Conservation (phyloP, 2,888 invertebrate genomes). For the Frankliniella intonsa region DNA sequence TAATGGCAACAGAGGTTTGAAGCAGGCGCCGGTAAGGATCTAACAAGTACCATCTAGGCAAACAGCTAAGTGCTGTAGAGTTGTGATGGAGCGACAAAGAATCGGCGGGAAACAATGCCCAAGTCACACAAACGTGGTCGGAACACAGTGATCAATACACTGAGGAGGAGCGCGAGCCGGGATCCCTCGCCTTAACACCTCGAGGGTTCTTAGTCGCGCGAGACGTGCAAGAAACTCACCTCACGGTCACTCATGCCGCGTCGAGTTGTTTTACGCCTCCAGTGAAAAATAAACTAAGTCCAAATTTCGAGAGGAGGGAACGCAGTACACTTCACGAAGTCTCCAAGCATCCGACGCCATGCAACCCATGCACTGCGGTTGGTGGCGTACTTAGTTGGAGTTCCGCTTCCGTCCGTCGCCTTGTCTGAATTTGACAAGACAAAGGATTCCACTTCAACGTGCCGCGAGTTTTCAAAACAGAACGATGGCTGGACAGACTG, state of each 20-base stretch:
- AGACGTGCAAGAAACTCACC: neutral
- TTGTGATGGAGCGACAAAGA: neutral
- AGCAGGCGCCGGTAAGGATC: neutral
- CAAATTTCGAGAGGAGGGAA: too few species aligned
- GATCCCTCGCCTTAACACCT: neutral
- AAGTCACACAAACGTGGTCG: neutral
- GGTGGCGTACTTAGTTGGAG: neutral
- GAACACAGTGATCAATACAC: neutral
- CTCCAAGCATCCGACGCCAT: neutral
- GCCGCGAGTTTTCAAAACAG: neutral
- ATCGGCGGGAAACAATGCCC: neutral
- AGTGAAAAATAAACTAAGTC: neutral
- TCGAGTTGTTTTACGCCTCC: neutral
- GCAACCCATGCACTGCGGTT: neutral
- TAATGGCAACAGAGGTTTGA: neutral
- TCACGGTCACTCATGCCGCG: constrained; percentile 9
- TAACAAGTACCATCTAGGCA: neutral
- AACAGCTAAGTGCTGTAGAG: neutral
- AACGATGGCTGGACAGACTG: too few species aligned
- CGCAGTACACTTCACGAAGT: too few species aligned
- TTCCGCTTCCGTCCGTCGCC: neutral
- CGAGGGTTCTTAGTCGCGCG: neutral
- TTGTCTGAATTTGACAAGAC: neutral
- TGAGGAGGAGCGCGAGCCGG: neutral
- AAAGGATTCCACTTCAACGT: neutral